Evolutionary conservation across 2,888 invertebrate species (phyloP).

Genomic region (Bombylius major): DNA sequence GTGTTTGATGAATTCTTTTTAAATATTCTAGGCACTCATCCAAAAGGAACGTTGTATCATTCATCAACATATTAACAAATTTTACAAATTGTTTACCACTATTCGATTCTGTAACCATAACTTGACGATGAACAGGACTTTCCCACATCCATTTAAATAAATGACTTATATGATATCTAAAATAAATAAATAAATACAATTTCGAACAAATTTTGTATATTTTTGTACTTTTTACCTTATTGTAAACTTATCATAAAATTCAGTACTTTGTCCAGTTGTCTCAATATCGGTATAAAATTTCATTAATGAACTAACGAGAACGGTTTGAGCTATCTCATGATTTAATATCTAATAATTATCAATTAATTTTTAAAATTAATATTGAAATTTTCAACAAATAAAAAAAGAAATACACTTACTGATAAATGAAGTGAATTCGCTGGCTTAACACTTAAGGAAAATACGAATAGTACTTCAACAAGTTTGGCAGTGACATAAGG

Average conservation of each 20-base stretch:
- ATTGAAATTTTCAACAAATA: not conserved
- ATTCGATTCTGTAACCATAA: constrained; percentile 82
- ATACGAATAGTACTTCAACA: constrained; percentile 77
- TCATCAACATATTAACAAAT: constrained; percentile 94
- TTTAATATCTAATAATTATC: constrained; percentile 69
- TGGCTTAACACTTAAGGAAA: constrained; percentile 53
- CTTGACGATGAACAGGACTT: constrained; percentile 70
- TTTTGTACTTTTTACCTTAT: constrained; percentile 50
- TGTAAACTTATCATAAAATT: constrained; percentile 98
- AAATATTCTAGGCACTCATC: constrained; percentile 92
- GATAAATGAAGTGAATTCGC: constrained; percentile 30
- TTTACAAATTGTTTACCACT: constrained; percentile 88
- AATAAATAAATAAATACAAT: not conserved
- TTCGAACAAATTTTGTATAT: not conserved
- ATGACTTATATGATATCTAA: constrained; percentile 83
- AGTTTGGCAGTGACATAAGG: constrained; percentile 95
- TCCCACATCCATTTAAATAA: constrained; percentile 95
- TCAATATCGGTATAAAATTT: constrained; percentile 98
- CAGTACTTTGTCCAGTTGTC: constrained; percentile 92
- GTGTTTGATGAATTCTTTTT: constrained; percentile 76
- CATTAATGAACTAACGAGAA: constrained; percentile 83
- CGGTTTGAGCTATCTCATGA: constrained; percentile 69
- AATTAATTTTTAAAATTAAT: constrained; percentile 28
- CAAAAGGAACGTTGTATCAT: constrained; percentile 90
- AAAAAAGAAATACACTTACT: constrained; percentile 19